Conservation (phyloP, 2,113 vertebrate species). For the Poecile atricapillus region DNA sequence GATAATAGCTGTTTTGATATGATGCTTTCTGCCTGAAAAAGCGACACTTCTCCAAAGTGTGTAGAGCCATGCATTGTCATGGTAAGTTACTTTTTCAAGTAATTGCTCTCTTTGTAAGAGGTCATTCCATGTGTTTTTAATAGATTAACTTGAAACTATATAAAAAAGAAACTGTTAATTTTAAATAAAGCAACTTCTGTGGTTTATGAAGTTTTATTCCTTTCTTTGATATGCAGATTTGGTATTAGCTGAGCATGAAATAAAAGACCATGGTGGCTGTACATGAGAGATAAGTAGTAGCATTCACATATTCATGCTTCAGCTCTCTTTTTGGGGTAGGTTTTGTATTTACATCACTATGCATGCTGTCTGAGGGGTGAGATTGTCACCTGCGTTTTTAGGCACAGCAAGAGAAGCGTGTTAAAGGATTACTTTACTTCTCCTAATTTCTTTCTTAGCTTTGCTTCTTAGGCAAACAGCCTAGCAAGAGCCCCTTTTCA, state of each 20-base stretch:
- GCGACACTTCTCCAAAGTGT: constrained; percentile 1
- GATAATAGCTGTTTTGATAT: background rate
- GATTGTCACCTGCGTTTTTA: background rate
- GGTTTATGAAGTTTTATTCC: background rate
- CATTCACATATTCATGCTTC: background rate
- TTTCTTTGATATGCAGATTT: constrained; percentile 56
- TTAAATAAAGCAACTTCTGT: background rate
- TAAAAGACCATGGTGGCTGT: constrained; percentile 22
- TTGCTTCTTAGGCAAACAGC: background rate
- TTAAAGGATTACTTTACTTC: background rate
- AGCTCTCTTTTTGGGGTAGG: background rate
- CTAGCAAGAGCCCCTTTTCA: background rate
- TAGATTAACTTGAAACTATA: background rate
- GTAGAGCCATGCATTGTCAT: background rate
- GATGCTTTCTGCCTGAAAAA: constrained; percentile 20
- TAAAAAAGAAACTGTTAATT: background rate
- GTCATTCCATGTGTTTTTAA: constrained; percentile 35
- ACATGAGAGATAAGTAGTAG: background rate
- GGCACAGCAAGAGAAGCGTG: background rate
- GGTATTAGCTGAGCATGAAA: constrained; percentile 18
- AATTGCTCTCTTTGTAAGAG: constrained; percentile 32
- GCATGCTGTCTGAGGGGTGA: background rate
- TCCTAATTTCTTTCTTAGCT: background rate
- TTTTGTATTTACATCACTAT: background rate
- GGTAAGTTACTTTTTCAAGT: constrained; percentile 13